phyloP scores from a whole-genome alignment of 2,888 invertebrate genomes.

The Dilophus febrilis region DNA sequence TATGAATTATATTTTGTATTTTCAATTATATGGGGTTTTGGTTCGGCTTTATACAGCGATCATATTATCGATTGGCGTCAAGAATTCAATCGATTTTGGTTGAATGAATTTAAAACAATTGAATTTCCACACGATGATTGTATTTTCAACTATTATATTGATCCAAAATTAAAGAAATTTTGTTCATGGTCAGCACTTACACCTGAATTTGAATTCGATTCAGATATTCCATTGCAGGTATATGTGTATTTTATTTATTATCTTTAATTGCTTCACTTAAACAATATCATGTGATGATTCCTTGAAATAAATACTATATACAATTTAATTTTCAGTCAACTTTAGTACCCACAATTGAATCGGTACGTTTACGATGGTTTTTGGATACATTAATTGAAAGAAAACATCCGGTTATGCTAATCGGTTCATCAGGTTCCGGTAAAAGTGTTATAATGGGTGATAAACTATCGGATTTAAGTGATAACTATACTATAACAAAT shows the following conservation, averaged over 20 bases:
- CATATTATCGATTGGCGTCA: conserved; percentile 79
- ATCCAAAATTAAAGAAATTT: conserved; percentile 68
- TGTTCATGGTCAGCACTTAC: conserved; percentile 73
- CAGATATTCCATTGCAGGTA: conserved; percentile 75
- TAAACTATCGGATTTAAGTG: conserved; percentile 45
- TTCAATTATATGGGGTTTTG: conserved; percentile 84
- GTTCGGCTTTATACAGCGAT: conserved; percentile 80
- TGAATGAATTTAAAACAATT: conserved; percentile 78
- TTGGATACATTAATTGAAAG: conserved; percentile 66
- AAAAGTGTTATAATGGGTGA: conserved; percentile 82
- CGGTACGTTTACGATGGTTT: conserved; percentile 72
- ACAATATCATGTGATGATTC: not conserved
- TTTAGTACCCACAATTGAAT: conserved; percentile 79
- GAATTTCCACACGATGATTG: conserved; percentile 73
- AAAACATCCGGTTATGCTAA: conserved; percentile 75
- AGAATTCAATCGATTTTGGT: conserved; percentile 94
- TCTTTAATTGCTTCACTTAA: not conserved
- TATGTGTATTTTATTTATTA: not conserved
- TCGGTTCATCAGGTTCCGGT: conserved; percentile 79
- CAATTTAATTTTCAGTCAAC: conserved; percentile 38
- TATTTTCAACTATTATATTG: conserved; percentile 82
- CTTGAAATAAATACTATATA: conserved; percentile 2
- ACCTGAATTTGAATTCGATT: conserved; percentile 58
- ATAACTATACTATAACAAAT: conserved; percentile 60
- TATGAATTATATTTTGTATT: conserved; percentile 84